Percentiles rank a stretch among this genome's conserved stretches.
Conservation (phyloP, 2,888 invertebrate species). For the Scaptomyza polygonia region DNA sequence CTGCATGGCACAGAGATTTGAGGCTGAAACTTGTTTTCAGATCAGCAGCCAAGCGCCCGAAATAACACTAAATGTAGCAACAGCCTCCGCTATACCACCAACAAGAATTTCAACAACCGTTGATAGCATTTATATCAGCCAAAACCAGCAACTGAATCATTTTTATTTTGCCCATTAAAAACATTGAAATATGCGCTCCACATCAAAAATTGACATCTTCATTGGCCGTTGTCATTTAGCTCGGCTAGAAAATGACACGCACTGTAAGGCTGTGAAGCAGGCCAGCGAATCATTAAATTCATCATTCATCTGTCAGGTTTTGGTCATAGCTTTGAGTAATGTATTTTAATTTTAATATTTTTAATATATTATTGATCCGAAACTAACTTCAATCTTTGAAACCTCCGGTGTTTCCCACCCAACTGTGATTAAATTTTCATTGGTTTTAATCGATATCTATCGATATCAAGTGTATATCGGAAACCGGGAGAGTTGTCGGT, state of each 20-base stretch:
- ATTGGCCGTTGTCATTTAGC: conserved; percentile 59
- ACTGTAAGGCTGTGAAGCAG: not conserved
- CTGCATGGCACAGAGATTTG: conserved; percentile 31
- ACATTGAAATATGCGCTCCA: conserved; percentile 70
- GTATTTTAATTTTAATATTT: not conserved
- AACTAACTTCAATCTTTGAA: no score
- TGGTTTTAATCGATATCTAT: no score
- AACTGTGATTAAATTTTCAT: no score
- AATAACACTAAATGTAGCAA: conserved; percentile 15
- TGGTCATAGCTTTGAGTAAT: not conserved
- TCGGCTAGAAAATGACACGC: conserved; percentile 7
- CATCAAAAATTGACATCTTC: conserved; percentile 64
- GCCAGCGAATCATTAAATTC: not conserved
- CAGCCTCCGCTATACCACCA: conserved; percentile 6
- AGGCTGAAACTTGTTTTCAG: conserved; percentile 67
- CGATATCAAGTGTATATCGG: no score
- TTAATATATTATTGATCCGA: no score
- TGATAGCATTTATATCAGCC: conserved; percentile 69
- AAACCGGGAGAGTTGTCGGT: no score
- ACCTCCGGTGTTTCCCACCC: no score
- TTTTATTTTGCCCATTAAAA: conserved; percentile 73
- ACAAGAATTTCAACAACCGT: conserved; percentile 33
- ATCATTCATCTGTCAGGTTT: not conserved
- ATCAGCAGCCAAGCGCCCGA: conserved; percentile 27
- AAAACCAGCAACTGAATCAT: conserved; percentile 77